Evolutionary conservation across 2,888 invertebrate species (phyloP).

Genomic region (Seira ritae): DNA sequence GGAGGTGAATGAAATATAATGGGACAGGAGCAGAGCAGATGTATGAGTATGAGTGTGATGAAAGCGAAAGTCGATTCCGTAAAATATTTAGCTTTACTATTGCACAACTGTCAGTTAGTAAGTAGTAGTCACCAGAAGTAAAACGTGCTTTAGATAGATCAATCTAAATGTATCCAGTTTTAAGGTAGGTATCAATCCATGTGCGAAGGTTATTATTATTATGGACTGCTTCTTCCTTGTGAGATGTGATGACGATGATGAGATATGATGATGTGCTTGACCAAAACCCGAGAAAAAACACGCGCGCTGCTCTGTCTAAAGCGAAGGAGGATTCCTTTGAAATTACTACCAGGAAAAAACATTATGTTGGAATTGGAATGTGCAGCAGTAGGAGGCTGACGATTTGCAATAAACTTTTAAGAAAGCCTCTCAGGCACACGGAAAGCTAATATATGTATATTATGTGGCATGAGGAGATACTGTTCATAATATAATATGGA

Average conservation of each 20-base stretch:
- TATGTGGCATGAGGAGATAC: too few relatives aligned
- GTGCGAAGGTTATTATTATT: conserved; percentile 5
- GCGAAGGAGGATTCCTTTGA: not conserved
- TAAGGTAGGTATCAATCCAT: not conserved
- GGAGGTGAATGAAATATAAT: not conserved
- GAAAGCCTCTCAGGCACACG: not conserved
- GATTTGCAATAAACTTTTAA: not conserved
- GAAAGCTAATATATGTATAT: not conserved
- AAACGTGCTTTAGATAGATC: not conserved
- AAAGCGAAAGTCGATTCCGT: conserved; percentile 3
- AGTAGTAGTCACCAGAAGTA: not conserved
- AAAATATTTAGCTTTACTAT: not conserved
- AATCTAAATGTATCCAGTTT: conserved; percentile 10
- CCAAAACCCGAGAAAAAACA: too few relatives aligned
- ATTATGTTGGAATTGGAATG: too few relatives aligned
- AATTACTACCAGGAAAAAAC: conserved; percentile 4
- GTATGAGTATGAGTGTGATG: not conserved
- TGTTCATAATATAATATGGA: not conserved
- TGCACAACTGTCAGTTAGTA: not conserved
- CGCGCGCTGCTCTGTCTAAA: too few relatives aligned
- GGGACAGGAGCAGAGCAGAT: too few relatives aligned
- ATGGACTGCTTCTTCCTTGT: not conserved
- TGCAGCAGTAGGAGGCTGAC: too few relatives aligned
- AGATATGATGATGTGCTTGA: too few relatives aligned
- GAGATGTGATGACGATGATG: too few relatives aligned